A percentile compares a stretch with the other conserved stretches of the same genome.
Conservation (phyloP, 2,888 invertebrate species). For the Eupithecia dodoneata region DNA sequence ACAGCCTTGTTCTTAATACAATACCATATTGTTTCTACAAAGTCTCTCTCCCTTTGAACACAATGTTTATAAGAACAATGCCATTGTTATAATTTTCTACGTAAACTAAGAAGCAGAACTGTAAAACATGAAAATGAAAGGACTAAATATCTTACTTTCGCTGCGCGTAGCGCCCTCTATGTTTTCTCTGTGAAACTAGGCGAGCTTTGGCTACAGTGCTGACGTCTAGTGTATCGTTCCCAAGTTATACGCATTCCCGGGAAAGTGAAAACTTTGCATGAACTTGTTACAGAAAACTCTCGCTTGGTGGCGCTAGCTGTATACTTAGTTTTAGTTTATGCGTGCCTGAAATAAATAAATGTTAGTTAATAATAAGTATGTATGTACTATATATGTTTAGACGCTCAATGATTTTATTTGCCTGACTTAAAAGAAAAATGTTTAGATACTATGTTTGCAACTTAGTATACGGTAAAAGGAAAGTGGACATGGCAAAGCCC, state of each 20-base stretch:
- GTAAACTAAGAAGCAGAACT: slow-evolving; percentile 3
- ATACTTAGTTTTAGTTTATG: neutral
- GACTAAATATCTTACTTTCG: neutral
- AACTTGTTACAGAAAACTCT: slow-evolving; percentile 10
- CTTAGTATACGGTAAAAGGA: neutral
- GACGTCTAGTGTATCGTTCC: slow-evolving; percentile 12
- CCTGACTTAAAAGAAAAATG: neutral
- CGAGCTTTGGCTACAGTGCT: slow-evolving; percentile 16
- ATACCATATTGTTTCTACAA: slow-evolving; percentile 12
- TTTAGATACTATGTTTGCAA: neutral
- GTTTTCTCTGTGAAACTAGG: slow-evolving; percentile 14
- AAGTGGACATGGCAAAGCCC: no score
- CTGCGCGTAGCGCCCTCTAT: slow-evolving; percentile 33
- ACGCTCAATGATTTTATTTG: neutral
- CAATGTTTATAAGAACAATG: slow-evolving; percentile 23
- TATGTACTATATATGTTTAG: neutral
- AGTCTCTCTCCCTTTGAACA: slow-evolving; percentile 12
- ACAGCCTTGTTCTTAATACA: neutral
- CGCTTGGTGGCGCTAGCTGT: slow-evolving; percentile 22
- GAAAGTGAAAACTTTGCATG: neutral
- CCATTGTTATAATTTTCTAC: slow-evolving; percentile 21
- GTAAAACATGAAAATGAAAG: neutral
- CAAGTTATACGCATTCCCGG: neutral
- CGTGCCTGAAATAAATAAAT: neutral
- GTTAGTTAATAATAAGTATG: neutral